Evolutionary conservation across 2,797 vertebrate species (phyloP), one percentile per base, ranked within the genome.

Genomic region (Coendou prehensilis): DNA sequence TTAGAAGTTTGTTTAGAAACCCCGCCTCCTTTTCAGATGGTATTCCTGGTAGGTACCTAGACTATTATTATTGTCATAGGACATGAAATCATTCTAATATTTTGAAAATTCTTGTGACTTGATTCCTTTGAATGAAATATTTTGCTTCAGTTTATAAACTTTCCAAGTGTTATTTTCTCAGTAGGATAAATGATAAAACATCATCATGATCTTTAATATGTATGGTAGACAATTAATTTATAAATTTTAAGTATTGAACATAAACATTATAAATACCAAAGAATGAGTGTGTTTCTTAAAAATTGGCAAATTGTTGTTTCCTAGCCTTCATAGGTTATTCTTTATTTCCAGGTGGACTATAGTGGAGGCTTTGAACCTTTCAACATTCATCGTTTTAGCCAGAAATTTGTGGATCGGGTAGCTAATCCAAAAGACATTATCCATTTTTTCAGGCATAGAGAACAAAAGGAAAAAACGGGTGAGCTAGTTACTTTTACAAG

Each of bases 361-460:
- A 99, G 99, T 6, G 99, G 99, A 76, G 99, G 99, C 47, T 99
- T 99, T 80, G 99, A 99, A 90, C 98, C 99, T 0, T 99, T 99
- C 97, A 99, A 97, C 76, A 97, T 99, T 20, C 99, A 99, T 95
- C 99, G 99, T 78, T 99, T 99, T 98, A 99, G 99, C 98, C 99
- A 99, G 98, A 99, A 99, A 97, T 99, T 99, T 98, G 99, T 99
- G 95, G 99, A 99, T 37, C 98, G 98, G 0, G 98, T 99, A 23
- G 99, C 99, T 37, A 99, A 99, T 97, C 99, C 99, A 1, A 99
- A 99, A 98, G 99, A 99, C 96, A 96, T 99, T 69, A 98, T 99
- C 97, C 99, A 99, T 97, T 99, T 99, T 95, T 98, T 99, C 96
- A 99, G 99, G 81, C 99, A 98, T 64, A 99, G 99, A 88, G 99